Base-by-base conservation (phyloP, 2,113 vertebrate species). In the Gymnorhina tibicen region DNA sequence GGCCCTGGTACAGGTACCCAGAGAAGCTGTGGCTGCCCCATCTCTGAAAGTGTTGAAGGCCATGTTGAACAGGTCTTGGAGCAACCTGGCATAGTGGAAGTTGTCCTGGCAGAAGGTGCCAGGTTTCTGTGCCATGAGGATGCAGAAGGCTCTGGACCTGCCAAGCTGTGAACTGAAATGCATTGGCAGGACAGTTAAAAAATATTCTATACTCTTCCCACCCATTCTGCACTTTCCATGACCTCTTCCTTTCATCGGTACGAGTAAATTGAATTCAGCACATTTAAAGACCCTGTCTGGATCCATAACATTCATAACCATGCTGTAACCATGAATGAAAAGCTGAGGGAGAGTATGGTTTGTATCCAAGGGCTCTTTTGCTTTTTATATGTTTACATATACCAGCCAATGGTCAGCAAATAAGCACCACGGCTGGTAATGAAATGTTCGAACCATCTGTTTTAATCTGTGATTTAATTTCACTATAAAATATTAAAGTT, bases 401-500 rank as follows among this genome's bases (percentile, higher is more conserved):
- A 84, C 79, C 85, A 95, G 95, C 93, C 93, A 96, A 95, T 94
- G 93, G 95, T 96, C 96, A 97, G 93, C 93, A 96, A 94, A 97
- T 85, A 74, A 95, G 92, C 60, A 0, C 92, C 62, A 76, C 0
- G 1, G 69, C 95, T 96, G 78, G 83, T 84, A 96, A 96, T 93
- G 96, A 95, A 97, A 96, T 85, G 93, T 86, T 96, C 16, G 0
- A 96, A 91, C 91, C 96, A 95, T 94, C 96, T 96, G 95, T 73
- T 97, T 96, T 96, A 94, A 96, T 95, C 85, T 95, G 93, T 5
- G 2, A 27, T 94, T 96, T 96, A 94, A 96, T 95, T 95, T 92
- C 83, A 42, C 73, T 78, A 85, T 92, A 89, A 95, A 96, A 92
- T 93, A 93, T 87, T 96, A 60, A 95, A 97, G 80, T 96, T 95